phyloP scores from a whole-genome alignment of 2,797 vertebrate genomes.

The Cryptoblepharus egeriae region DNA sequence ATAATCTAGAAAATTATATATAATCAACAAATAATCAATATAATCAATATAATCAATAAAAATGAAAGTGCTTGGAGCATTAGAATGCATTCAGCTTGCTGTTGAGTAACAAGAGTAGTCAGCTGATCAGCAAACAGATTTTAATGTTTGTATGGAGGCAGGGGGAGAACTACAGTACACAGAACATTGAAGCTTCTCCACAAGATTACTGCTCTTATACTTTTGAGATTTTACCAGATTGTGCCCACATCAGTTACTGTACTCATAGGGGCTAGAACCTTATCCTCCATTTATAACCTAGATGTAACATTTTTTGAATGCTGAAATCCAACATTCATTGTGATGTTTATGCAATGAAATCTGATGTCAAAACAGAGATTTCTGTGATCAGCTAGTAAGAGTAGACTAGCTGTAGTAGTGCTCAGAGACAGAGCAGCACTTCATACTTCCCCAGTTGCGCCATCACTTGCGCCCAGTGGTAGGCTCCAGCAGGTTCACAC shows the following conservation, averaged over 20 bases:
- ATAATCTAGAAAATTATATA: not conserved
- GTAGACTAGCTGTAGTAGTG: too few species aligned
- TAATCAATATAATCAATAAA: too few species aligned
- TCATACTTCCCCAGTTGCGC: too few species aligned
- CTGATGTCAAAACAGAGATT: not conserved
- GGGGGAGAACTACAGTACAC: not conserved
- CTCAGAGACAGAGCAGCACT: too few species aligned
- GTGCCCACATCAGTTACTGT: not conserved
- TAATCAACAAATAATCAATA: too few species aligned
- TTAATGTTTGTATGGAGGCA: too few species aligned
- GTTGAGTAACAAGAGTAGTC: not conserved
- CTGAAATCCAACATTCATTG: not conserved
- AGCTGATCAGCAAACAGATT: not conserved
- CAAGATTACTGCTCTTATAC: too few species aligned
- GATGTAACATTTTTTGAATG: not conserved
- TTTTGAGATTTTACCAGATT: too few species aligned
- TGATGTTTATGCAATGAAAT: not conserved
- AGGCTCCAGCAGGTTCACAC: too few species aligned
- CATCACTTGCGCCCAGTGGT: too few species aligned
- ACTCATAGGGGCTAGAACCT: not conserved
- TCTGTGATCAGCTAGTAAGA: too few species aligned
- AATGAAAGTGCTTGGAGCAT: not conserved
- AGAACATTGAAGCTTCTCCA: not conserved
- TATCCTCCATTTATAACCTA: not conserved
- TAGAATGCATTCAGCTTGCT: not conserved